phyloP scores from a whole-genome alignment of 2,113 vertebrate genomes.

The Pongo abelii region DNA sequence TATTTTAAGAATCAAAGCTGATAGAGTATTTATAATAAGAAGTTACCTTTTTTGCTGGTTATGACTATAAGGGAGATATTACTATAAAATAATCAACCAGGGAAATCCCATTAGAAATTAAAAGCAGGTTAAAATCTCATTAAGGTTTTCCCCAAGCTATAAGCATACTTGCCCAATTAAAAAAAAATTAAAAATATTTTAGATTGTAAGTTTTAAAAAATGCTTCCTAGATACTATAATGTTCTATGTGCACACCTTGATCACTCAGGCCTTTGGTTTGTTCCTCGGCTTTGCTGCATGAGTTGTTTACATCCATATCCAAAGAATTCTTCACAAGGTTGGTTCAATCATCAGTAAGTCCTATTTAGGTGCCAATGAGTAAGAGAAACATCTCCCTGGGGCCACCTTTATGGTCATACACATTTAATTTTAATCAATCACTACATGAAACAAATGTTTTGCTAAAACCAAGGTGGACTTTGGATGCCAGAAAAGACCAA shows the following conservation, averaged over 20 bases:
- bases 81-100: background rate
- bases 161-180: background rate
- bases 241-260: background rate
- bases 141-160: background rate
- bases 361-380: background rate
- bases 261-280: background rate
- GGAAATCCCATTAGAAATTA: background rate
- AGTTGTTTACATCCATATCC: background rate
- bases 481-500: background rate
- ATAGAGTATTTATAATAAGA: background rate
- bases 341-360: background rate
- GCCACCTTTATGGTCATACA: background rate
- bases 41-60: constrained; percentile 9
- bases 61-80: background rate
- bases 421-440: background rate
- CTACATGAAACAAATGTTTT: background rate
- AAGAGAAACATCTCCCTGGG: background rate
- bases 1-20: background rate
- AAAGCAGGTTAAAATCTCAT: constrained; percentile 41
- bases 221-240: background rate
- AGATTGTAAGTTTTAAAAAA: background rate
- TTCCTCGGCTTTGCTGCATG: background rate
- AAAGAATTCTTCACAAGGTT: background rate
- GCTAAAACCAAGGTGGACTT: background rate
- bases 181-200: constrained; percentile 6